Base-by-base conservation (phyloP, 2,113 vertebrate genomes). In the Oreotrochilus melanogaster region DNA sequence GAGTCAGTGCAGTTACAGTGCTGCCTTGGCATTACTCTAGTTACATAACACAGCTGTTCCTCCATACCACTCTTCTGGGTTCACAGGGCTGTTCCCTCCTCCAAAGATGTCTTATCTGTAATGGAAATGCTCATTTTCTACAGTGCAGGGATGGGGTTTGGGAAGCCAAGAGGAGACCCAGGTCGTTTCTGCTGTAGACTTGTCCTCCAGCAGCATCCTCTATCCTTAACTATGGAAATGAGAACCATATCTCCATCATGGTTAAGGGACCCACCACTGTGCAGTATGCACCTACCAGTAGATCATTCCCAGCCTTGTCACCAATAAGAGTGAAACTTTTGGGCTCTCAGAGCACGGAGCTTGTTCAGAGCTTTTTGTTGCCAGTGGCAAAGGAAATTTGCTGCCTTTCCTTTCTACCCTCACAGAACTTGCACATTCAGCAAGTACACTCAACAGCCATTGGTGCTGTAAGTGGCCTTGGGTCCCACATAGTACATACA, bases 401-500 rank as follows among this genome's bases (percentile, higher is more conserved):
- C 31, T 85, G 70, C 39, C 73, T 89, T 88, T 75, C 58, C 45
- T 27, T 86, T 87, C 47, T n/a, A 67, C 21, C 18, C 51, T 48
- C 56, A 31, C 56, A 81, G 73, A 67, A 66, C 10, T 67, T 30
- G 37, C n/a, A 51, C 0, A 0, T 64, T 78, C 5, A 6, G 35
- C 35, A 84, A 22, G 0, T 30, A 28, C 35, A 51, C 23, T 70
- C 13, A 23, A 60, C 0, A 4, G 18, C 10, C 60, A 50, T 16
- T 35, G 73, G 33, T 33, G 33, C 10, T 48, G 12, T 18, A 21
- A 58, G 47, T 1, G 4, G 43, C 37, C 31, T 48, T 60, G 25
- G 35, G 30, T 50, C 23, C n/a, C 1, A 5, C 27, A 70, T 31
- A n/a, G 1, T 2, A 65, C 17, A 1, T 0, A 1, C 27, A 12